Evolutionary conservation across 35 echinoderm and acorn worm genomes (phyloP).

Genomic region (Lytechinus pictus): DNA sequence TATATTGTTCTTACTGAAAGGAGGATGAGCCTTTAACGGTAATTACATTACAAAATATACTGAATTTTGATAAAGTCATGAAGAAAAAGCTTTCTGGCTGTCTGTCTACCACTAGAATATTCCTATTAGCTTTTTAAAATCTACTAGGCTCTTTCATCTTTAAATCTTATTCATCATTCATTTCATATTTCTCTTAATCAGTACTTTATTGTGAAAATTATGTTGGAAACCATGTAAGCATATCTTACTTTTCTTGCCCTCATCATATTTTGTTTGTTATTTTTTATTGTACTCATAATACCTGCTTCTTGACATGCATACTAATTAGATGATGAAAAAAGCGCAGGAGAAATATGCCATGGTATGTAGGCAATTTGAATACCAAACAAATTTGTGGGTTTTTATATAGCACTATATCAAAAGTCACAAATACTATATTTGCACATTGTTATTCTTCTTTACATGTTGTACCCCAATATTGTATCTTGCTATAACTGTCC

Average conservation of each 20-base stretch:
- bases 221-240: constrained; percentile 13
- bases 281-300: background rate
- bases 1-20: background rate
- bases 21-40: background rate
- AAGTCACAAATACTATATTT: background rate
- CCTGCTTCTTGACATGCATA: constrained; percentile 22
- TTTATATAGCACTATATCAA: background rate
- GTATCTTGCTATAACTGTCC: background rate
- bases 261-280: constrained; percentile 1
- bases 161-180: background rate
- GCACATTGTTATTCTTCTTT: background rate
- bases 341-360: constrained; percentile 44
- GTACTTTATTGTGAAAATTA: background rate
- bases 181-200: background rate
- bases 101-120: background rate
- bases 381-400: background rate
- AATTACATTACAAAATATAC: background rate
- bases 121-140: background rate
- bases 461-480: background rate
- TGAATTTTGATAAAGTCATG: background rate
- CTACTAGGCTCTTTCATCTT: background rate
- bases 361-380: constrained; percentile 26
- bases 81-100: background rate
- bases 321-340: constrained; percentile 53
- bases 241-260: background rate